Evolutionary conservation across 2,888 invertebrate genomes (phyloP).

Genomic region (Baccha elongata): DNA sequence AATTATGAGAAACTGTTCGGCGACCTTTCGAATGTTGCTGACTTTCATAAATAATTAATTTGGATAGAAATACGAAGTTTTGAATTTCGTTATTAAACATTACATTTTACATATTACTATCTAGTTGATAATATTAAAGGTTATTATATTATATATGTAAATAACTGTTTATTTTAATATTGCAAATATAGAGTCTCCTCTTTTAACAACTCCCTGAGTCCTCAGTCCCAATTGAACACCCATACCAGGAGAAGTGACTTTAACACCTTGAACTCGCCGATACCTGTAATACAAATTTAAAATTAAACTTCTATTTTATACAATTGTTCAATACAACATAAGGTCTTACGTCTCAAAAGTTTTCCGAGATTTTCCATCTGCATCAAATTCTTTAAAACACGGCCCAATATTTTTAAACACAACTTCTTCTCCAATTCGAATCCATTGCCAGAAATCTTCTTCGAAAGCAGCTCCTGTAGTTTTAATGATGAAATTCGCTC

Average conservation of each 20-base stretch:
- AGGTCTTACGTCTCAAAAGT: constrained; percentile 85
- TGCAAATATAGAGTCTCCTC: too few species aligned
- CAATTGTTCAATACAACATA: too few species aligned
- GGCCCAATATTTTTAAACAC: constrained; percentile 77
- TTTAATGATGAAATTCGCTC: constrained; percentile 88
- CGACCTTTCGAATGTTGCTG: too few species aligned
- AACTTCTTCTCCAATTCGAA: constrained; percentile 85
- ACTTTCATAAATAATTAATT: too few species aligned
- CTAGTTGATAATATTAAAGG: too few species aligned
- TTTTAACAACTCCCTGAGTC: constrained; percentile 81
- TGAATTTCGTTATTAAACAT: too few species aligned
- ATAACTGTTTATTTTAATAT: too few species aligned
- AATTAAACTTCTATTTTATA: too few species aligned
- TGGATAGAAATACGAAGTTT: too few species aligned
- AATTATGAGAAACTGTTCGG: too few species aligned
- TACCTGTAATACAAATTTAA: constrained; percentile 39
- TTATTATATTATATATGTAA: too few species aligned
- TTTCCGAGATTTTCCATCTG: constrained; percentile 85
- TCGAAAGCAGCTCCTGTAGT: constrained; percentile 84
- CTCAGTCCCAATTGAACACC: constrained; percentile 84
- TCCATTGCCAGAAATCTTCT: constrained; percentile 88
- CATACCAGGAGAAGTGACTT: constrained; percentile 81
- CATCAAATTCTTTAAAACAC: constrained; percentile 84
- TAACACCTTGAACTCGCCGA: constrained; percentile 29
- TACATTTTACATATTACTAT: too few species aligned